Evolutionary conservation across 1,140 invertebrate genomes (phyloP), one percentile per base, ranked within the genome.

Genomic region (Parapsyche elsis): DNA sequence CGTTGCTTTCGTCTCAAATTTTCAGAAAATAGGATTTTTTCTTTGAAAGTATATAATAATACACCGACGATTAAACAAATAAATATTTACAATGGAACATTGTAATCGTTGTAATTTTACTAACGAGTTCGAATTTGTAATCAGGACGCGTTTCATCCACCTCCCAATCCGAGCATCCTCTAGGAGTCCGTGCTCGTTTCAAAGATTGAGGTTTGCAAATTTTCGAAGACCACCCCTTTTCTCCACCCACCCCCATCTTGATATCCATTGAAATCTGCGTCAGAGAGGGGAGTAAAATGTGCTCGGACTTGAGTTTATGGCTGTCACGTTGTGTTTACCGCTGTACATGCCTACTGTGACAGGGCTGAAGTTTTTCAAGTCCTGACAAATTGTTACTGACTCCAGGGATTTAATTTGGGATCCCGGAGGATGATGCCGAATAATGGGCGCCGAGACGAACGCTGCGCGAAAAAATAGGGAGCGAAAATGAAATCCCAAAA

Each of bases 341-440:
- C 64, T 12, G 19, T 26, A 23, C 19, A 23, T 38, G 30, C 30
- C 30, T 38, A 38, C 61, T 23, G 45, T 38, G 67, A 73, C 71
- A 46, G 44, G 16, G 12, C 71, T 10, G 12, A 73, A 73, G 24
- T 73, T 73, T 73, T 73, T 73, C 71, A n/a, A 46, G 38, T 49
- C 71, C 71, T 73, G 71, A 73, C 71, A 73, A 73, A 73, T 73
- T 49, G 71, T 46, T 49, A 73, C 45, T n/a, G 71, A 73, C 71
- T 73, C 71, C n/a, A 38, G 71, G 71, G 71, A 73, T 73, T 73
- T 73, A 73, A 73, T 73, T 73, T 73, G 45, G 71, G 30, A 26
- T 23, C 61, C 19, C 10, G 12, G 5, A 21, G 1, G 61, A 23
- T 9, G 30, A 30, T 10, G 26, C 71, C 71, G 71, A 73, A 73